phyloP scores from a whole-genome alignment of 2,888 invertebrate genomes.

The Polyploca ridens region DNA sequence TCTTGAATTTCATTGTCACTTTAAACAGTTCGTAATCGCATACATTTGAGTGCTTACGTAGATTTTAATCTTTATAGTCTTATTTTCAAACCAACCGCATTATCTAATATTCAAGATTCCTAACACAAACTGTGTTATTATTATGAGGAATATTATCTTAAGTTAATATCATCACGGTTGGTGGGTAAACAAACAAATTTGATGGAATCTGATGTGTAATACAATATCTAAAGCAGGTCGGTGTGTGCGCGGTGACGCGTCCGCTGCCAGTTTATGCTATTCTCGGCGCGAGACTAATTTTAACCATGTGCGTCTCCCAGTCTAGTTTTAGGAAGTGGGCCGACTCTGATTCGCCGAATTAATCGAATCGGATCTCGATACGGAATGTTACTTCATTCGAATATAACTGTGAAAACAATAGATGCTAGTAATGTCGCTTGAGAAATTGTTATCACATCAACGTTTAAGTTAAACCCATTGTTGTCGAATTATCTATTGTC shows the following conservation, averaged over 20 bases:
- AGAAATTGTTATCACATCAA: conserved; percentile 8
- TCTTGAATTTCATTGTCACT: neutral
- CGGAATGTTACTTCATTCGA: conserved; percentile 32
- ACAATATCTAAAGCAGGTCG: conserved; percentile 71
- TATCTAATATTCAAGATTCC: neutral
- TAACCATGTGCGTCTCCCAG: conserved; percentile 83
- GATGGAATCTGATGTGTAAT: conserved; percentile 67
- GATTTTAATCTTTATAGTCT: neutral
- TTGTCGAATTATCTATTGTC: conserved; percentile 18
- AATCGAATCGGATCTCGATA: conserved; percentile 50
- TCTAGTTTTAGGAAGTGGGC: conserved; percentile 83
- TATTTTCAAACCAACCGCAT: neutral
- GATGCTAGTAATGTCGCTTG: conserved; percentile 13
- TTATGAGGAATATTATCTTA: conserved; percentile 31
- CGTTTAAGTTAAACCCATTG: neutral
- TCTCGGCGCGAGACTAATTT: conserved; percentile 81
- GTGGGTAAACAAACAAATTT: conserved; percentile 42
- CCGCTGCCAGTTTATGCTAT: conserved; percentile 79
- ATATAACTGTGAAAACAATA: conserved; percentile 17
- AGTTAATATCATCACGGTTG: conserved; percentile 39
- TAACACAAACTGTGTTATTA: neutral
- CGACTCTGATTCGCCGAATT: conserved; percentile 69
- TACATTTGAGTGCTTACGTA: neutral
- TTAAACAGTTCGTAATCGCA: neutral
- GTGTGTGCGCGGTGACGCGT: conserved; percentile 67